Base-by-base conservation (phyloP, 2,113 vertebrate genomes). In the Tupaia tana region DNA sequence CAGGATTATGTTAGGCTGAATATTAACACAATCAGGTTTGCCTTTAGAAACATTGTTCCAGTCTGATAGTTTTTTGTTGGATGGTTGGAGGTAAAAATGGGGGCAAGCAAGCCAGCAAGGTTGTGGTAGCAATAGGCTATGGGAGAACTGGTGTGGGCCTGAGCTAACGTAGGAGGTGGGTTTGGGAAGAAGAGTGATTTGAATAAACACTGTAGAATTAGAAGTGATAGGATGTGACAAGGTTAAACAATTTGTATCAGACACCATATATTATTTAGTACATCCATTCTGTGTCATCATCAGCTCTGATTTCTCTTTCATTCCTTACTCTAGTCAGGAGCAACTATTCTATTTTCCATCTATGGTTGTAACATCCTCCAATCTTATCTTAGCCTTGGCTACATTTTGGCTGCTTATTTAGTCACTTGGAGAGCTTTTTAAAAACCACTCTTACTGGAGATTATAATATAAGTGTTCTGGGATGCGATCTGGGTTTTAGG, bases 171-270 rank as follows among this genome's bases (percentile, higher is more conserved):
- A 86, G 31, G 67, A 87, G 56, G 25, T 77, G 61, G 31, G 79
- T 80, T 92, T 89, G 61, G 81, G 91, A n/a, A 89, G n/a, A 87
- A 93, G 64, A 85, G 52, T 74, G 16, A 31, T 61, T 84, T 94
- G 54, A 18, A 79, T 73, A 91, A 73, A 84, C 18, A 71, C 59
- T 52, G 29, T 24, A 87, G 43, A 95, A 84, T 91, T 96, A 61
- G 83, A 94, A 79, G 31, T 67, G 31, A 69, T 85, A 19, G 27
- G 19, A 24, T 20, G 73, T 94, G 34, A 20, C 34, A 15, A 94
- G 34, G 34, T 69, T 29, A 85, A 85, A 19, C 59, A 85, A n/a
- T 94, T 92, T 94, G 14, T 56, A 31, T 56, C 74, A 31, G 59
- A 80, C 14, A 80, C 9, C 54, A 66, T 54, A 54, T 91, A n/a